A percentile compares a stretch with the other conserved stretches of the same genome.
phyloP scores from a whole-genome alignment of 2,113 vertebrate species.

The Silurus meridionalis region DNA sequence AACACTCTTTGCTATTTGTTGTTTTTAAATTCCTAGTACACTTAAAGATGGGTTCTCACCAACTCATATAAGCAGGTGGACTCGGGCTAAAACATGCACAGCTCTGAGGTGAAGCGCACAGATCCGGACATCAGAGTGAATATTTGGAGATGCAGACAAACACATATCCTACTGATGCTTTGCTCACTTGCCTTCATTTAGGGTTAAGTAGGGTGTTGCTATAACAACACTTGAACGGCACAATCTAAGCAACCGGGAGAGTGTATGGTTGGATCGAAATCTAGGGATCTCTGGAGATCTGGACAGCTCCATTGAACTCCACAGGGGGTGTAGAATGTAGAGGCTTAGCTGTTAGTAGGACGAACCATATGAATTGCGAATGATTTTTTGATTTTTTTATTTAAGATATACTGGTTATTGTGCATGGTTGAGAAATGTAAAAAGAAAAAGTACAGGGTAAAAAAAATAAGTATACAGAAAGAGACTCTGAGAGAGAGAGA shows the following conservation, averaged over 20 bases:
- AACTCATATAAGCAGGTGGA: conserved; percentile 22
- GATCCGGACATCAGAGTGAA: conserved; percentile 46
- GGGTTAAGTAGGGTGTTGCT: conserved; percentile 57
- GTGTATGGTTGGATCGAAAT: conserved; percentile 2
- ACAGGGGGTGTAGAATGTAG: background rate
- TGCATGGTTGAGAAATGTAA: conserved; percentile 3
- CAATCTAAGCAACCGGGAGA: conserved; percentile 42
- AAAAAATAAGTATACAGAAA: background rate
- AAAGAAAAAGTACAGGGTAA: background rate
- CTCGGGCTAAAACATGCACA: background rate
- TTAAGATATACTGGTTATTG: background rate
- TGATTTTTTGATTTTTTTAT: background rate
- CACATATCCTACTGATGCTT: conserved; percentile 40
- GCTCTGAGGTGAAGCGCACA: conserved; percentile 52
- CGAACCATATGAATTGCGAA: background rate
- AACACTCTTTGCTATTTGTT: background rate
- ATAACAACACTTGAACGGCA: conserved; percentile 58
- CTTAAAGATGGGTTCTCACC: background rate
- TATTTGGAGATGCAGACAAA: conserved; percentile 36
- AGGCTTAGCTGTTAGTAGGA: background rate
- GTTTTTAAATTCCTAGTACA: background rate
- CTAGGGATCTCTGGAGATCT: conserved; percentile 18
- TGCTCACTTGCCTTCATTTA: conserved; percentile 49
- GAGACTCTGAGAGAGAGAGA: conserved; percentile 4
- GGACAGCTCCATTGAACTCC: conserved; percentile 24